Conservation (phyloP, 37 sponge, comb jelly and placozoan species). For the Mnemiopsis leidyi region DNA sequence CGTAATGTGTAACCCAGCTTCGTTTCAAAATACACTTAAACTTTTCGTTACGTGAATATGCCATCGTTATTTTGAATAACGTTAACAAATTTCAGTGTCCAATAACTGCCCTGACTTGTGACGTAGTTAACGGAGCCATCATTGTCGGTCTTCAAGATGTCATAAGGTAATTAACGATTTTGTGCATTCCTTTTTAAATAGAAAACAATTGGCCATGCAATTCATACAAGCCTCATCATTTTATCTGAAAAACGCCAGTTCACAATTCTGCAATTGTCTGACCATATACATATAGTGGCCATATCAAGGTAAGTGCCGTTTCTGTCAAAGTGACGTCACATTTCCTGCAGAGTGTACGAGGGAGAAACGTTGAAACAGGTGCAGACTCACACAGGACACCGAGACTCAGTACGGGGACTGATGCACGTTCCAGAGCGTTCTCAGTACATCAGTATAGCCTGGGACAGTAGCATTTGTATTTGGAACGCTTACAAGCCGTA, state of each 20-base stretch:
- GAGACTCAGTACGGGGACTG: slow-evolving; percentile 29
- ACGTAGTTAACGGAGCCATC: slow-evolving; percentile 13
- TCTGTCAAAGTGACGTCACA: neutral
- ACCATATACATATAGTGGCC: too few relatives aligned
- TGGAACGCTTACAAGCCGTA: slow-evolving; percentile 40
- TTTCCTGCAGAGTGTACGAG: slow-evolving; percentile 33
- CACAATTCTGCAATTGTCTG: too few relatives aligned
- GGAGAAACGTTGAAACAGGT: slow-evolving; percentile 23
- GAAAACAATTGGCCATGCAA: too few relatives aligned
- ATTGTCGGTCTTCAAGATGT: slow-evolving; percentile 39
- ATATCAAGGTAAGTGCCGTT: too few relatives aligned
- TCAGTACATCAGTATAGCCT: slow-evolving; percentile 45
- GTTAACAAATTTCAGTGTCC: slow-evolving; percentile 17
- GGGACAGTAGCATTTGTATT: slow-evolving; percentile 41
- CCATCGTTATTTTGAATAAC: too few relatives aligned
- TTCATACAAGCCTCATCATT: too few relatives aligned
- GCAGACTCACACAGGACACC: slow-evolving; percentile 37
- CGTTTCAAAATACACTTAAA: too few relatives aligned
- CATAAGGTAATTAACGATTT: neutral
- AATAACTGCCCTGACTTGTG: slow-evolving; percentile 31
- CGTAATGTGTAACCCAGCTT: too few relatives aligned
- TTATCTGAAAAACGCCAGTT: too few relatives aligned
- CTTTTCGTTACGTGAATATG: too few relatives aligned
- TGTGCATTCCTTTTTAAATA: neutral
- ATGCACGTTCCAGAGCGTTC: slow-evolving; percentile 43